Percentiles rank a stretch among this genome's conserved stretches.
These are phyloP conservation scores for Ormyrus thymus DNA, from an alignment of 2,888 invertebrate species.

Conservation along the genomic window DNA sequence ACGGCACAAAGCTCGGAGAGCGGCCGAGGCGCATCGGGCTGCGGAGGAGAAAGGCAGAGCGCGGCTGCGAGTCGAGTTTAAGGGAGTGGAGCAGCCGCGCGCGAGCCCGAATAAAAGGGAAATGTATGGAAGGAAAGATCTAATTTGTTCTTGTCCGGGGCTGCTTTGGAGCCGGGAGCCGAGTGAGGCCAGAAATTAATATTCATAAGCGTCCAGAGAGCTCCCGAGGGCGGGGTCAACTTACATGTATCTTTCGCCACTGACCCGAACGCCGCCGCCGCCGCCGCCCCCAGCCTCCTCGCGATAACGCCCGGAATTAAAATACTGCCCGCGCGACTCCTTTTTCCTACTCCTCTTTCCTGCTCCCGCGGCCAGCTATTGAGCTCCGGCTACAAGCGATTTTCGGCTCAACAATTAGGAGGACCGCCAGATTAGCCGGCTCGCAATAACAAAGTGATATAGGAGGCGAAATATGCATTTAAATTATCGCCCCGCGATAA, in stretches of 20 bases:
- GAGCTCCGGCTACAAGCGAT: background rate
- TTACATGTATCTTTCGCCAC: slow-evolving; percentile 75
- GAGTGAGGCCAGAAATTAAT: slow-evolving; percentile 71
- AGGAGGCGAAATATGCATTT: slow-evolving; percentile 76
- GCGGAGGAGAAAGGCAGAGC: slow-evolving; percentile 35
- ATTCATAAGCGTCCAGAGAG: slow-evolving; percentile 75
- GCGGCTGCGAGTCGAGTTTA: slow-evolving; percentile 32
- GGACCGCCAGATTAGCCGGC: slow-evolving; percentile 60
- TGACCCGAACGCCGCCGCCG: slow-evolving; percentile 68
- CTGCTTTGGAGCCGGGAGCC: slow-evolving; percentile 62
- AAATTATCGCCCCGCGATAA: slow-evolving; percentile 75
- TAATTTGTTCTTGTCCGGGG: slow-evolving; percentile 75
- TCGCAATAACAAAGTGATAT: slow-evolving; percentile 76
- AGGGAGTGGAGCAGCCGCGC: slow-evolving; percentile 55
- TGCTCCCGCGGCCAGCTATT: slow-evolving; percentile 2
- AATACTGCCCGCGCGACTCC: slow-evolving; percentile 69
- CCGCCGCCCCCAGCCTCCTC: slow-evolving; percentile 49
- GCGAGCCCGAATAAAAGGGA: slow-evolving; percentile 71
- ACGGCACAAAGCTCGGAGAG: slow-evolving; percentile 43
- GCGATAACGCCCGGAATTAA: slow-evolving; percentile 73
- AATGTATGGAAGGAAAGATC: slow-evolving; percentile 75
- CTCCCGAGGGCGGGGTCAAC: slow-evolving; percentile 75
- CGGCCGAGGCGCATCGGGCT: slow-evolving; percentile 57
- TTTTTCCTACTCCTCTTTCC: slow-evolving; percentile 50
- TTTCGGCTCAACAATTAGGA: background rate